phyloP scores from a whole-genome alignment of 2,113 vertebrate species.

The Syngnathus scovelli region DNA sequence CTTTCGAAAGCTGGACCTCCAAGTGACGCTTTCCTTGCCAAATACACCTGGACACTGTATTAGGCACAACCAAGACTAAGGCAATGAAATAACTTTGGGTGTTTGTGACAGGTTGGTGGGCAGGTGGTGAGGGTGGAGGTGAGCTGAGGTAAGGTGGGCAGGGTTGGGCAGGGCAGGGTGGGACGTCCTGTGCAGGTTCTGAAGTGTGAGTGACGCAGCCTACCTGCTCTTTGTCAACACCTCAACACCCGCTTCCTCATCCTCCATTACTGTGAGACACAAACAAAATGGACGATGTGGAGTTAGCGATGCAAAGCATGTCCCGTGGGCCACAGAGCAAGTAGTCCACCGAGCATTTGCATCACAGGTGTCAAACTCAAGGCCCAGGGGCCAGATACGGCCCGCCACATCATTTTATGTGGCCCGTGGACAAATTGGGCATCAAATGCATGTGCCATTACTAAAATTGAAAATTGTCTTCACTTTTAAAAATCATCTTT shows the following conservation, averaged over 20 bases:
- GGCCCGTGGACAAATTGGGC: no score
- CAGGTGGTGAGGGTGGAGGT: not conserved
- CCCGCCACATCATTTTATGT: no score
- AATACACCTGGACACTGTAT: no score
- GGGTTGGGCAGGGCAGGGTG: not conserved
- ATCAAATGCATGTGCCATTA: no score
- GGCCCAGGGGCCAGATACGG: no score
- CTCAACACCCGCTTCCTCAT: constrained; percentile 78
- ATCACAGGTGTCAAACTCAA: no score
- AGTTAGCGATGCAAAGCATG: not conserved
- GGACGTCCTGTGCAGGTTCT: constrained; percentile 19
- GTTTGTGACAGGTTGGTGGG: not conserved
- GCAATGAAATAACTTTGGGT: not conserved
- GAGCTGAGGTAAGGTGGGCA: not conserved
- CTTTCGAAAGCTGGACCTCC: constrained; percentile 24
- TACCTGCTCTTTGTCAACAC: constrained; percentile 86
- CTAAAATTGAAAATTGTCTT: no score
- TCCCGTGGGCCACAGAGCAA: no score
- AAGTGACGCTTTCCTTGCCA: no score
- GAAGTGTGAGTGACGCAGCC: constrained; percentile 57
- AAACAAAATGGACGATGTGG: not conserved
- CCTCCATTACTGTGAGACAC: constrained; percentile 72
- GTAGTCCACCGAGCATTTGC: not conserved
- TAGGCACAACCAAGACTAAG: no score
- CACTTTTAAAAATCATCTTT: no score